Evolutionary conservation across 2,797 vertebrate genomes (phyloP), one percentile per base, ranked within the genome.

Genomic region (Cyclura pinguis): DNA sequence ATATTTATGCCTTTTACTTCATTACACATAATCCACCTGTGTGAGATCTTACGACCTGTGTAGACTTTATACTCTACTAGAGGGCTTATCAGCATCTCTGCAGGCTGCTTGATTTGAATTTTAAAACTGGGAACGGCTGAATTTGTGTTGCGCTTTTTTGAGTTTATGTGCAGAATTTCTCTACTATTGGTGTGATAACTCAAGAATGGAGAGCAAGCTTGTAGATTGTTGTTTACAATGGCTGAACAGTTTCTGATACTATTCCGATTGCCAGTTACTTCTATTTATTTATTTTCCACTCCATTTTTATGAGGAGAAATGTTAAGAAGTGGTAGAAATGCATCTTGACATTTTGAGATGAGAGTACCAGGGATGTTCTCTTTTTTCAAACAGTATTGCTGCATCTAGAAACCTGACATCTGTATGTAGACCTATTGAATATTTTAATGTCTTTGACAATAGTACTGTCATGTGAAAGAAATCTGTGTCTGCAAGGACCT

Each of bases 91-190:
- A 97, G 97, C 93, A 91, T 97, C 97, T 98, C 96, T 96, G 95
- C 98, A 98, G 97, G 95, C 96, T 95, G 95, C 93, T 96, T 95
- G 93, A 97, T 98, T 98, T 98, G 97, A 98, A 98, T 98, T 98
- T 98, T 97, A 97, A 97, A 97, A 97, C 93, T 95, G 90, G 95
- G 97, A 96, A 95, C 95, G 96, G 97, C 96, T 96, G 96, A 96
- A 97, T 97, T 97, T 96, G 89, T 96, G 91, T 95, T 95, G 96
- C 96, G 38, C 95, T 94, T 91, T 47, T 91, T 96, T 96, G 94
- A 97, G 90, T 86, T 93, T 87, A 62, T 95, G 72, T 95, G 96
- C 94, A 92, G 87, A 96, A 92, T 88, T 94, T 42, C 86, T 85
- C 87, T 95, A 91, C 87, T 95, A 50, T 88, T 94, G 88, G 64